phyloP scores from a whole-genome alignment of 1,140 invertebrate species.

The Diabrotica undecimpunctata region DNA sequence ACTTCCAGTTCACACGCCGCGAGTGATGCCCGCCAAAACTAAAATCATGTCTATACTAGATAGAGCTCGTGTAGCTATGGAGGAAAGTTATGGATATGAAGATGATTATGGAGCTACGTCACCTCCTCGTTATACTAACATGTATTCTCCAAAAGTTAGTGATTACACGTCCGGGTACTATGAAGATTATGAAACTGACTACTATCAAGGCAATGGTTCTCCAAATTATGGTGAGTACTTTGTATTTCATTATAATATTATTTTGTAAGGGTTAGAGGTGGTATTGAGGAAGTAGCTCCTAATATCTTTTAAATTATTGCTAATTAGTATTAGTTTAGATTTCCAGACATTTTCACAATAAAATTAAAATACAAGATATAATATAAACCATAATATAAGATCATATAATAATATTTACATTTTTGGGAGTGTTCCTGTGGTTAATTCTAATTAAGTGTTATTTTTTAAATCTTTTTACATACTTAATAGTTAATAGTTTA shows the following conservation, averaged over 20 bases:
- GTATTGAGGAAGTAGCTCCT: slow-evolving; percentile 16
- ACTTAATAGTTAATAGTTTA: no score
- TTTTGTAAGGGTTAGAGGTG: background rate
- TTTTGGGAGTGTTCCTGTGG: no score
- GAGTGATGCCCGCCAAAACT: slow-evolving; percentile 63
- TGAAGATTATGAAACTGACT: slow-evolving; percentile 33
- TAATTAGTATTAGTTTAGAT: no score
- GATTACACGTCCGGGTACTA: slow-evolving; percentile 33
- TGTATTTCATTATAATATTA: background rate
- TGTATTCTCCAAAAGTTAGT: slow-evolving; percentile 27
- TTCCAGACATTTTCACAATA: no score
- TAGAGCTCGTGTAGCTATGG: slow-evolving; percentile 74
- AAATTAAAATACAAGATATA: no score
- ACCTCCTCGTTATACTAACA: slow-evolving; percentile 19
- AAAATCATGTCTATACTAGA: slow-evolving; percentile 81
- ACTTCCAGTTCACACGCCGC: slow-evolving; percentile 47
- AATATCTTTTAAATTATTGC: background rate
- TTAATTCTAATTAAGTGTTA: no score
- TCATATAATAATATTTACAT: no score
- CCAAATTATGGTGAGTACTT: slow-evolving; percentile 34
- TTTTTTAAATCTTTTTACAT: no score
- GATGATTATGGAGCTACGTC: slow-evolving; percentile 34
- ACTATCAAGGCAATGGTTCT: slow-evolving; percentile 34
- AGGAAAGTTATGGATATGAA: slow-evolving; percentile 64
- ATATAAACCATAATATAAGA: no score